Percentiles rank a stretch among this genome's conserved stretches.
phyloP scores from a whole-genome alignment of 2,888 invertebrate genomes.

The Beris morrisii region DNA sequence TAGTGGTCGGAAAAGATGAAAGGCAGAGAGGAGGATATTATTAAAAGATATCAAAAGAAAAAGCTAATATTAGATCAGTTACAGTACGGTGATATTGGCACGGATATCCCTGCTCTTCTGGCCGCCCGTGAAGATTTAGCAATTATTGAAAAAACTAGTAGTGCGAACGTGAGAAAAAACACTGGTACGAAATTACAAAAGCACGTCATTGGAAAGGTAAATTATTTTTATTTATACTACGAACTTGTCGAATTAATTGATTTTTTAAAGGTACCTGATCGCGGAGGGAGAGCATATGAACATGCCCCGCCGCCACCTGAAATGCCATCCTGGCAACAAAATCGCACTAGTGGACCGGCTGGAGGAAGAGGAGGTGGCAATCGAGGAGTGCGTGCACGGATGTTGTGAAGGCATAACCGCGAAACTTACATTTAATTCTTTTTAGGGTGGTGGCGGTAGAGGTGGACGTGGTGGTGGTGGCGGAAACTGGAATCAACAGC shows the following conservation, averaged over 20 bases:
- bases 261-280: slow-evolving; percentile 76
- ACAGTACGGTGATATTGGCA: slow-evolving; percentile 48
- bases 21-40: slow-evolving; percentile 72
- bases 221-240: slow-evolving; percentile 38
- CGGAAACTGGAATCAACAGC: slow-evolving; percentile 36
- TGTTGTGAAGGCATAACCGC: slow-evolving; percentile 45
- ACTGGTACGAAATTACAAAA: slow-evolving; percentile 83
- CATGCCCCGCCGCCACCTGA: slow-evolving; percentile 93
- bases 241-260: slow-evolving; percentile 7
- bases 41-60: slow-evolving; percentile 61
- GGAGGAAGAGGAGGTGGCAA: slow-evolving; percentile 49
- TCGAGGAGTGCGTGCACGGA: slow-evolving; percentile 36
- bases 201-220: slow-evolving; percentile 82
- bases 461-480: slow-evolving; percentile 48
- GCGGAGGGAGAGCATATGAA: slow-evolving; percentile 91
- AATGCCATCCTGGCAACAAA: slow-evolving; percentile 93
- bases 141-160: slow-evolving; percentile 90
- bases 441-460: slow-evolving; percentile 45
- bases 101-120: slow-evolving; percentile 73
- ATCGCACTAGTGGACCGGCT: slow-evolving; percentile 59
- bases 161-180: slow-evolving; percentile 79
- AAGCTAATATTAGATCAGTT: slow-evolving; percentile 56
- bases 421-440: slow-evolving; percentile 41
- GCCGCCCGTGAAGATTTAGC: slow-evolving; percentile 83
- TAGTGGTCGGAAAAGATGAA: slow-evolving; percentile 84